Conservation (phyloP, 2,113 vertebrate genomes). For the Oncorhynchus clarkii region DNA sequence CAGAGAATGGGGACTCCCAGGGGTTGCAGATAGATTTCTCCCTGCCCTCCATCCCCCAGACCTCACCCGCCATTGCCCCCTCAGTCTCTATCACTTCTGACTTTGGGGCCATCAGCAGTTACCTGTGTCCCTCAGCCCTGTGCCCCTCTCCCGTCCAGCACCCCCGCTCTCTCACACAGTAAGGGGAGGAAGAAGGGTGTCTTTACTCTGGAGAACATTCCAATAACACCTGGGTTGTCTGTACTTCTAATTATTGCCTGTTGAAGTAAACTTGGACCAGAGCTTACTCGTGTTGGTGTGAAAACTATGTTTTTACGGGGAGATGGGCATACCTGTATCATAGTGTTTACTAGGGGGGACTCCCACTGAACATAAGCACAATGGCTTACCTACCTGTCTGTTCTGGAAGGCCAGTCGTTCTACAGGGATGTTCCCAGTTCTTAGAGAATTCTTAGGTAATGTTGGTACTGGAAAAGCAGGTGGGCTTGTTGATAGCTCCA, state of each 20-base stretch:
- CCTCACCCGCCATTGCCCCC: slow-evolving; percentile 47
- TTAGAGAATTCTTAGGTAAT: background rate
- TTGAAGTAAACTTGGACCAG: background rate
- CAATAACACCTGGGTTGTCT: background rate
- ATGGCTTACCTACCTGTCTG: background rate
- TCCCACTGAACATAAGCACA: slow-evolving; percentile 12
- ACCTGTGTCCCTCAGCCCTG: slow-evolving; percentile 65
- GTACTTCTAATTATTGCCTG: slow-evolving; percentile 14
- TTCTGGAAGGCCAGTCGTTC: background rate
- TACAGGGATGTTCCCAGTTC: background rate
- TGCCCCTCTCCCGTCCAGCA: slow-evolving; percentile 69
- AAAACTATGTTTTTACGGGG: slow-evolving; percentile 33
- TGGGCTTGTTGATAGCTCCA: background rate
- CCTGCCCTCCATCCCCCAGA: slow-evolving; percentile 45
- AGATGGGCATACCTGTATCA: background rate
- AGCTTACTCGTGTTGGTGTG: background rate
- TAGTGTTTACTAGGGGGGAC: background rate
- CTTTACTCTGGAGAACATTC: background rate
- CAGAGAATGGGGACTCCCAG: slow-evolving; percentile 17
- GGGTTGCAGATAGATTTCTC: slow-evolving; percentile 61
- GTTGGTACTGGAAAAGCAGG: background rate
- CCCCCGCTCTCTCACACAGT: slow-evolving; percentile 79
- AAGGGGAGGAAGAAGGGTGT: slow-evolving; percentile 43
- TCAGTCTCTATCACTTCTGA: slow-evolving; percentile 76
- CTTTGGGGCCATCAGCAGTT: slow-evolving; percentile 79